Evolutionary conservation across 2,113 vertebrate genomes (phyloP).

Genomic region (Notarius lentiginosus): DNA sequence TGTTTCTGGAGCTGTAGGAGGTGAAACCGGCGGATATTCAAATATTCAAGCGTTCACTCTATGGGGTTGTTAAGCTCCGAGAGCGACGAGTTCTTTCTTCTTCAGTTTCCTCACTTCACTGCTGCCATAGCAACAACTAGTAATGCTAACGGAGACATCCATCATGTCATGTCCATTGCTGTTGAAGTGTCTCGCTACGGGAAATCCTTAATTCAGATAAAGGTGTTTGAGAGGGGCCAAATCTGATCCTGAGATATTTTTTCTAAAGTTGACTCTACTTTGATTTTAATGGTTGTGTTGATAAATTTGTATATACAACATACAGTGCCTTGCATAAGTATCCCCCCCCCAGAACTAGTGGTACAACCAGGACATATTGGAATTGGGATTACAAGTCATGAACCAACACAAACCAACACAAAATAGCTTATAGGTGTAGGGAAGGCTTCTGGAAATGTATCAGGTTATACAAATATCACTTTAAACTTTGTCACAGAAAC

Average conservation of each 20-base stretch:
- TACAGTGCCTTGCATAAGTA: neutral
- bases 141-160: neutral
- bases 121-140: conserved; percentile 22
- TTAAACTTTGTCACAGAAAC: too few relatives aligned
- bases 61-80: neutral
- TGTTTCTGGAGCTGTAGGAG: conserved; percentile 20
- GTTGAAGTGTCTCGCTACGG: neutral
- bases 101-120: conserved; percentile 3
- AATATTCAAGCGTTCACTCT: neutral
- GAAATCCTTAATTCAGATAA: neutral
- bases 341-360: too few relatives aligned
- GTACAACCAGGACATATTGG: neutral
- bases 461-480: too few relatives aligned
- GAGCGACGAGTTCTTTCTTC: neutral
- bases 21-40: conserved; percentile 19
- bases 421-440: too few relatives aligned
- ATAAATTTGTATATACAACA: neutral
- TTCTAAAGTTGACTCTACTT: neutral
- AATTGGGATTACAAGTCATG: neutral
- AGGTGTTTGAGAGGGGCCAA: neutral
- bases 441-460: too few relatives aligned
- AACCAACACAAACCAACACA: too few relatives aligned
- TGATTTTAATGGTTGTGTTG: neutral
- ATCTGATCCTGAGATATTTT: neutral
- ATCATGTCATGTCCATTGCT: neutral